Evolutionary conservation across 2,797 vertebrate genomes (phyloP), one percentile per base, ranked within the genome.

Genomic region (Carduelis carduelis): DNA sequence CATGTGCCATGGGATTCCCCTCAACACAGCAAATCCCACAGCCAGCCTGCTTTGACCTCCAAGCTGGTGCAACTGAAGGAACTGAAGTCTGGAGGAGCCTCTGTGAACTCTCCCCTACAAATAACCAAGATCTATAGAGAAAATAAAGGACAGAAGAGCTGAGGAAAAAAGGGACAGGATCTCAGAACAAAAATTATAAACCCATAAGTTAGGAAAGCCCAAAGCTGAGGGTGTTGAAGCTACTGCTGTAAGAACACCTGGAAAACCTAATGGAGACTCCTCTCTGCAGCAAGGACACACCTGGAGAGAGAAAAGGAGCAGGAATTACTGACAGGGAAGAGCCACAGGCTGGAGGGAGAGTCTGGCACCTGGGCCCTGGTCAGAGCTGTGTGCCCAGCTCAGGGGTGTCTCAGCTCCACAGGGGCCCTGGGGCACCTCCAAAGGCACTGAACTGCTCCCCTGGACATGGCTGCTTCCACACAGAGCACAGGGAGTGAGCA

Each of bases 121-220:
- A 46, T 6, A 86, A 66, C 12, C 19, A 72, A 64, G n/a, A 57
- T 27, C 21, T 37, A 49, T 14, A 14, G 2, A 50, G 71, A 65
- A 70, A 89, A 82, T 46, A 35, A 85, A 81, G 84, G 44, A 53
- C 39, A 72, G 71, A 57, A 63, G n/a, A 66, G 64, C 17, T 34
- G n/a, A 86, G 47, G 76, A 79, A 83, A 65, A 19, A 64, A 77
- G 30, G 57, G 75, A 59, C 39, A 63, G 34, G 68, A 74, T 70
- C 49, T 89, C 76, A 12, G 96, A 97, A 97, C 3, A 21, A 43
- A 96, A 97, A 95, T 90, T 66, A 96, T 77, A 96, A 95, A 97
- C 78, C 89, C 91, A 7, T 97, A 97, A 97, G 92, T 98, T 97
- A 97, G 95, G 96, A 85, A 95, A 96, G 95, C 94, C 94, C 93